Conservation (phyloP, 2,888 invertebrate genomes). For the Erebia palarica region DNA sequence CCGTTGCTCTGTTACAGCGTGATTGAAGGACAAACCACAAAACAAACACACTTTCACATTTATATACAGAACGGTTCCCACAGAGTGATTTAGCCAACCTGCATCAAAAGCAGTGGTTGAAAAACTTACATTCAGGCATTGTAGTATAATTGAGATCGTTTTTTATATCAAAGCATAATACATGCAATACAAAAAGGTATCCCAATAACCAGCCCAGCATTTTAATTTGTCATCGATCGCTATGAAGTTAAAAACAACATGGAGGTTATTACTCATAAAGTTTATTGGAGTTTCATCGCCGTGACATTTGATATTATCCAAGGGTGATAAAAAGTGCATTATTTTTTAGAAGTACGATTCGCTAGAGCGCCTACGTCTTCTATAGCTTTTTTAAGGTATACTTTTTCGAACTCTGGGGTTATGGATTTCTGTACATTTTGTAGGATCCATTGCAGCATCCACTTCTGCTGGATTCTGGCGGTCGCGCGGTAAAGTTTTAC, state of each 20-base stretch:
- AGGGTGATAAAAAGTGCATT: not conserved
- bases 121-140: conserved; percentile 16
- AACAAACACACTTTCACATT: no score
- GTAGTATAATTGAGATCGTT: not conserved
- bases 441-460: conserved; percentile 97
- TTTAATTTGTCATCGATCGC: not conserved
- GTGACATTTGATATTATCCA: conserved; percentile 20
- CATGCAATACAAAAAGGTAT: not conserved
- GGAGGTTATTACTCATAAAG: conserved; percentile 16
- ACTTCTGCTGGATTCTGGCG: conserved; percentile 92
- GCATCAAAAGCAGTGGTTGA: no score
- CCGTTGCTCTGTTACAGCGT: no score
- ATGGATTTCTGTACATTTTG: conserved; percentile 90
- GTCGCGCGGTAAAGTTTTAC: conserved; percentile 89
- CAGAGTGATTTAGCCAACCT: no score
- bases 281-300: conserved; percentile 21
- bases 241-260: conserved; percentile 4
- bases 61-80: no score
- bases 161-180: not conserved
- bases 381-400: conserved; percentile 92
- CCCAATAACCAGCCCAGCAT: conserved; percentile 7
- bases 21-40: no score
- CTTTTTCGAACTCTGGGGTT: conserved; percentile 94
- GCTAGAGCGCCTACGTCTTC: conserved; percentile 89
- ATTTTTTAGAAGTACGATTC: conserved; percentile 42